Percentiles rank a stretch among this genome's conserved stretches.
phyloP scores from a whole-genome alignment of 2,797 vertebrate species.

The Petrocephalus schoutedeni region DNA sequence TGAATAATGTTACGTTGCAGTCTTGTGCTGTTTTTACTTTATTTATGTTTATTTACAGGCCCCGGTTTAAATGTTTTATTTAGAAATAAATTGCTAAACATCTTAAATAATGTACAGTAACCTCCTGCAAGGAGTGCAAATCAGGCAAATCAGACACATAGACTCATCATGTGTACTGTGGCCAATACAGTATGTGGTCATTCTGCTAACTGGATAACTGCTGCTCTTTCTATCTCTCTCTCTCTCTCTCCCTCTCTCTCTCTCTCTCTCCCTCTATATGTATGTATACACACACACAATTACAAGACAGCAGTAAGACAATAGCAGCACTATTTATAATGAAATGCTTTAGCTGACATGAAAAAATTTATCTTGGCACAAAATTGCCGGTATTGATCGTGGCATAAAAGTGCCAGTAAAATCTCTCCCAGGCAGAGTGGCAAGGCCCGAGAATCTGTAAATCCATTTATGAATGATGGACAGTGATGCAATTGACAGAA shows the following conservation, averaged over 20 bases:
- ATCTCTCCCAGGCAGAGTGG: not conserved
- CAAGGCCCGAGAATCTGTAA: not conserved
- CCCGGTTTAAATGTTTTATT: not conserved
- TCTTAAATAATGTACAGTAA: constrained; percentile 10
- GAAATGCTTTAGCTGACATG: not conserved
- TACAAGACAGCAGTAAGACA: not conserved
- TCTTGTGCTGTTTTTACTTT: not conserved
- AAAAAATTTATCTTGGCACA: constrained; percentile 3
- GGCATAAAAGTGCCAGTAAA: constrained; percentile 8
- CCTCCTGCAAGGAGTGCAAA: not conserved
- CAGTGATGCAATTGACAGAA: not conserved
- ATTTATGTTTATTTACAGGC: not conserved
- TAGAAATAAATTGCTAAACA: not conserved
- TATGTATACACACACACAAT: not conserved
- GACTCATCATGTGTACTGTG: not conserved
- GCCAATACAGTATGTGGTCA: not conserved
- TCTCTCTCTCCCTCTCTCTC: not conserved
- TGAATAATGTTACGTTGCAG: not conserved
- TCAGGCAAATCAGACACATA: not conserved
- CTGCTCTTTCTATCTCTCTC: not conserved
- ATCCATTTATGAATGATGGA: not conserved
- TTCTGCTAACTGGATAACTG: not conserved
- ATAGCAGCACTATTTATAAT: constrained; percentile 1
- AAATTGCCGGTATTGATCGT: constrained; percentile 4
- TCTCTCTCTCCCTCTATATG: not conserved